A percentile compares a stretch with the other conserved stretches of the same genome.
These are phyloP conservation scores for Pollenia amentaria DNA, from an alignment of 2,888 invertebrate species.

Conservation along the genomic window DNA sequence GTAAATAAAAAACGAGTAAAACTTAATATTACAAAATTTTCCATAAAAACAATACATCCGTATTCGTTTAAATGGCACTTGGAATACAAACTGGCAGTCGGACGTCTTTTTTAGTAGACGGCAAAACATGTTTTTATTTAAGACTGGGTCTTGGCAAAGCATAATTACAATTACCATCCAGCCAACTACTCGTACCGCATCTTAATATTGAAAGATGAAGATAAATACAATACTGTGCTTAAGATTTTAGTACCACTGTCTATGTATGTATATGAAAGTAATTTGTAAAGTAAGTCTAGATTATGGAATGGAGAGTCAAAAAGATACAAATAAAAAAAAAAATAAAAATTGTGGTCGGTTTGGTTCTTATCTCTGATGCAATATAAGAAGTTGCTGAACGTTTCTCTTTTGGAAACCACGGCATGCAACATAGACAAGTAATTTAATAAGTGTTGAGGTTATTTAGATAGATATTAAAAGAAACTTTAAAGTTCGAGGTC, in stretches of 20 bases:
- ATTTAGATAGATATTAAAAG: not conserved
- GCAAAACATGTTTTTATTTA: constrained; percentile 57
- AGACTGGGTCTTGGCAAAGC: constrained; percentile 35
- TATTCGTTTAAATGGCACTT: constrained; percentile 17
- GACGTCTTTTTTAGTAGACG: constrained; percentile 33
- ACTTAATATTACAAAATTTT: constrained; percentile 27
- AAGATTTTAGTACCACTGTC: not conserved
- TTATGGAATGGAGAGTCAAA: constrained; percentile 30
- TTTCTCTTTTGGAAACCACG: not conserved
- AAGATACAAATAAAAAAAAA: not conserved
- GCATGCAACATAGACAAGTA: not conserved
- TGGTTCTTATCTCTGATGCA: constrained; percentile 58
- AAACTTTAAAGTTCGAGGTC: not conserved
- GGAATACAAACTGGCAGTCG: not conserved
- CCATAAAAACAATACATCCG: constrained; percentile 49
- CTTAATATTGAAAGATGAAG: constrained; percentile 12
- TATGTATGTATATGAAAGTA: not conserved
- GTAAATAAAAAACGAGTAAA: constrained; percentile 25
- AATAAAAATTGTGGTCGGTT: not conserved
- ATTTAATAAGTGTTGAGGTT: not conserved
- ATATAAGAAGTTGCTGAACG: constrained; percentile 11
- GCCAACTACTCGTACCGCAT: constrained; percentile 1
- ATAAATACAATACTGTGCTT: constrained; percentile 35
- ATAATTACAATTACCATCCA: constrained; percentile 45
- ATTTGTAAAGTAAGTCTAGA: constrained; percentile 25